Conservation (phyloP, 37 sponge, comb jelly and placozoan genomes). For the Crambe crambe region DNA sequence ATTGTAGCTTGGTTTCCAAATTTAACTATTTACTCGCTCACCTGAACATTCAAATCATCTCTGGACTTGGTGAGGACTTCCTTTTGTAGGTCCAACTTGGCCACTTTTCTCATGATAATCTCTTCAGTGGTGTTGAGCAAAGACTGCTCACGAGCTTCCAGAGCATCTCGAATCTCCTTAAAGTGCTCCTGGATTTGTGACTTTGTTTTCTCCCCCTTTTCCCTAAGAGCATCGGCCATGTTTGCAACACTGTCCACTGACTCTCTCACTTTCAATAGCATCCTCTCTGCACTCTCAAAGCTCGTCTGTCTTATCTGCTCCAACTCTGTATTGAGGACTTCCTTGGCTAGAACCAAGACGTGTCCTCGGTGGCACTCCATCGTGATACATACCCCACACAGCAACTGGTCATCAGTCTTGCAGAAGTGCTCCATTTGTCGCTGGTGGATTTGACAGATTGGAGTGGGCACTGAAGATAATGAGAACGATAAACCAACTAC, state of each 20-base stretch:
- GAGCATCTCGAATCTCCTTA: conserved; percentile 23
- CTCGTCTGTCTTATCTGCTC: conserved; percentile 11
- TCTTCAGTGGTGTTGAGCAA: conserved; percentile 15
- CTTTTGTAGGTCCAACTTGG: conserved; percentile 10
- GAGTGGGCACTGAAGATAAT: neutral
- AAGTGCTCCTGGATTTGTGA: conserved; percentile 26
- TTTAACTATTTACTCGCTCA: neutral
- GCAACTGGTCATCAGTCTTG: conserved; percentile 7
- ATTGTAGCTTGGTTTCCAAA: too few species aligned
- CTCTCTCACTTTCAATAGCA: conserved; percentile 11
- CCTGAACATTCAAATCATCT: conserved; percentile 6
- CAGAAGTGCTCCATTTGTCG: conserved; percentile 25
- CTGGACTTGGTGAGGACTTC: conserved; percentile 9
- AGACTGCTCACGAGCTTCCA: conserved; percentile 15
- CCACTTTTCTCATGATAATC: conserved; percentile 25
- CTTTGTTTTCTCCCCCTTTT: conserved; percentile 21
- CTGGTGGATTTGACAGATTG: conserved; percentile 14
- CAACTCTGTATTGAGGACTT: conserved; percentile 4
- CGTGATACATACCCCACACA: conserved; percentile 32
- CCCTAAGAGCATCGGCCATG: conserved; percentile 6
- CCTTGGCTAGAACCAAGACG: neutral
- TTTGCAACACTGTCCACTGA: conserved; percentile 19
- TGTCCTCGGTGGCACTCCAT: conserved; percentile 13
- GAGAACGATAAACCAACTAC: neutral
- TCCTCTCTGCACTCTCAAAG: conserved; percentile 17